Evolutionary conservation across 2,797 vertebrate species (phyloP).

Genomic region (Phrynocephalus guinanensis): DNA sequence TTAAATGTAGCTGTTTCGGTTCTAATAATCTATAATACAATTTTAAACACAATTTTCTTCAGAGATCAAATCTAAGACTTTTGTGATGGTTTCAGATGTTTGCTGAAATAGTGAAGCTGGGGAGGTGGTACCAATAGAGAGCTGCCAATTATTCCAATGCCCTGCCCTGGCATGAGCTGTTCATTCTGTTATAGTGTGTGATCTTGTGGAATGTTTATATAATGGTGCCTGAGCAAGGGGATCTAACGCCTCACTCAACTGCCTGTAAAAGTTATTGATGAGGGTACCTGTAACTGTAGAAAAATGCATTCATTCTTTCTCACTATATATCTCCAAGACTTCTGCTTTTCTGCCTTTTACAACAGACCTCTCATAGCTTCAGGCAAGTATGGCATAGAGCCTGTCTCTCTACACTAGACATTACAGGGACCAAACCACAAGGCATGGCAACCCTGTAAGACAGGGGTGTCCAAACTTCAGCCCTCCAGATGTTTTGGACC

Average conservation of each 20-base stretch:
- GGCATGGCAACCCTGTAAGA: too few species aligned
- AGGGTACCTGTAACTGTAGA: not conserved
- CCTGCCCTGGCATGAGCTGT: not conserved
- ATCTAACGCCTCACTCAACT: not conserved
- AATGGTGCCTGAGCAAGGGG: not conserved
- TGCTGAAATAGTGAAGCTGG: not conserved
- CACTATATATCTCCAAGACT: not conserved
- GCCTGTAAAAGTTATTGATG: not conserved
- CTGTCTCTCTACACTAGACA: not conserved
- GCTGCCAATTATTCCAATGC: not conserved
- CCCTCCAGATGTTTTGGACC: too few species aligned
- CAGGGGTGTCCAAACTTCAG: too few species aligned
- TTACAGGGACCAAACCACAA: too few species aligned
- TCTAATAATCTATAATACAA: not conserved
- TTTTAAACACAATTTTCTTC: rapidly evolving
- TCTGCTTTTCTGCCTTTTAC: not conserved
- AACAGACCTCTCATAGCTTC: not conserved
- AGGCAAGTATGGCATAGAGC: not conserved
- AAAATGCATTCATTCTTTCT: not conserved
- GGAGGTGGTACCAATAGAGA: not conserved
- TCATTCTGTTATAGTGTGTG: not conserved
- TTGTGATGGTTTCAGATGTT: slow-evolving; percentile 3
- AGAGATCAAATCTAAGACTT: rapidly evolving
- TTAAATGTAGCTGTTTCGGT: not conserved
- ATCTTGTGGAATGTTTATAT: not conserved